Base-by-base conservation (phyloP, 2,113 vertebrate genomes). In the Calidris pygmaea region DNA sequence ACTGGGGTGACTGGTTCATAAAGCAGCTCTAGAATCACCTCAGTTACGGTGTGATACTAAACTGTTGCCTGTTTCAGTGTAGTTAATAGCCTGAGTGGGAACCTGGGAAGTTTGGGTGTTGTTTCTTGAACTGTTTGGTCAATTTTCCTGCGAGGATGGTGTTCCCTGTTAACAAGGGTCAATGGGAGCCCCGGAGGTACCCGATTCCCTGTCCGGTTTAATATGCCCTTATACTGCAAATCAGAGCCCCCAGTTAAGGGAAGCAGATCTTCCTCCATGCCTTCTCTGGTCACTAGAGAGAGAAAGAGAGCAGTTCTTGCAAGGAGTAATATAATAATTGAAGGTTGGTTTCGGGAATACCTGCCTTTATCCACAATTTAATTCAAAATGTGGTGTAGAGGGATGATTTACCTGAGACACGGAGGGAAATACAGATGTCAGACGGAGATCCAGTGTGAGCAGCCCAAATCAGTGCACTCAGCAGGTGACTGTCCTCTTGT, bases 1-100 rank as follows among this genome's bases (percentile, higher is more conserved):
- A 21, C 67, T 84, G 11, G 83, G 47, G 22, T 93, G 94, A 63
- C 79, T 67, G 72, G 62, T 92, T 90, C 63, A 5, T 58, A 81
- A 80, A 75, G 76, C 89, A 92, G 76, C 72, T 90, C 68, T 66
- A 37, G 52, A 86, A 71, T 81, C 72, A 47, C 91, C 32, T 89
- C 35, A 8, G 1, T 70, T 78, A 19, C 8, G 3, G n/a, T 19
- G 52, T 30, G 63, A 35, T 29, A 12, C 9, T 76, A 35, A 37
- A 60, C 18, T 9, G 12, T 9, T 72, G 43, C 56, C 66, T 65
- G 0, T 81, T 93, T 68, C 26, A 35, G 66, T 37, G 70, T n/a
- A 34, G 47, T 87, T 71, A 62, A 58, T 43, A 48, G 29, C 24
- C 3, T 0, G n/a, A 23, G 45, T 3, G 62, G 50, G 68, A 67